Evolutionary conservation across 2,113 vertebrate species (phyloP).

Genomic region (Plecotus auritus): DNA sequence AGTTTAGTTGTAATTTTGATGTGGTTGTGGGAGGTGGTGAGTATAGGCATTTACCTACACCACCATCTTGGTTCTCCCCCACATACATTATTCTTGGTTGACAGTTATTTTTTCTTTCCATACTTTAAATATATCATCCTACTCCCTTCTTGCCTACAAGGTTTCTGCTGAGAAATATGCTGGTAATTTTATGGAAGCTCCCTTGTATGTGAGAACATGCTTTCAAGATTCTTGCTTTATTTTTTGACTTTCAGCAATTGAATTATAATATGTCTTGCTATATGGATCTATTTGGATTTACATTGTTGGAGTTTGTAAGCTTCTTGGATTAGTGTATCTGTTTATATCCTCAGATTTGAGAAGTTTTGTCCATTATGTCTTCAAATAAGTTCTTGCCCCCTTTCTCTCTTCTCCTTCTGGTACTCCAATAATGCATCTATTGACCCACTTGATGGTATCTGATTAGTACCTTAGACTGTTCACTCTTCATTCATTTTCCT

Average conservation of each 20-base stretch:
- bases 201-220: background rate
- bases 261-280: background rate
- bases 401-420: background rate
- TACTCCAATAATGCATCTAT: background rate
- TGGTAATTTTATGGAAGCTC: background rate
- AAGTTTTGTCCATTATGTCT: background rate
- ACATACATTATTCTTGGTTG: background rate
- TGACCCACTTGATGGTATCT: background rate
- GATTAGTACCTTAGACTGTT: background rate
- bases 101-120: background rate
- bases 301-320: background rate
- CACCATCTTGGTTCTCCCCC: background rate
- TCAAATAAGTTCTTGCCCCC: background rate
- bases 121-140: background rate
- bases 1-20: no score
- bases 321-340: background rate
- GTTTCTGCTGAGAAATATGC: background rate
- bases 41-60: no score
- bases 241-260: background rate
- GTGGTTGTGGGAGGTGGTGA: no score
- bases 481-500: background rate
- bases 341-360: background rate
- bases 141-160: background rate
- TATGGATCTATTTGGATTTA: background rate
- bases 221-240: background rate